Base-by-base conservation (phyloP, 2,113 vertebrate genomes). In the Dicerorhinus sumatrensis region DNA sequence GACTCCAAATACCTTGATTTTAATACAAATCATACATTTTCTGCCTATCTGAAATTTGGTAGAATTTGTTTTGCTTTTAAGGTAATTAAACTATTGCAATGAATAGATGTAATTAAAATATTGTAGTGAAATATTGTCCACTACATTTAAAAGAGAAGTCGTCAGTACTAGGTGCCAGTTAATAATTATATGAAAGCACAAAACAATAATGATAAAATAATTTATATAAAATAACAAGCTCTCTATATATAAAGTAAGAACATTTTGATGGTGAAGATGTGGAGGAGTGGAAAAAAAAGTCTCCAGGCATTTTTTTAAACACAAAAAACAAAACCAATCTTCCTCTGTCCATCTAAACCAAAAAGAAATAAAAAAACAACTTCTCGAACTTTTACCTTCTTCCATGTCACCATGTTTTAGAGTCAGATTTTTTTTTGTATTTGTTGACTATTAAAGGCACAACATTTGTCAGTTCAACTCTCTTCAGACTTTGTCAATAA, bases 281-380 rank as follows among this genome's bases (percentile, higher is more conserved):
- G 20, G 29, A 85, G 21, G 3, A 70, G 36, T 72, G 56, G 29
- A 23, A 31, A 58, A 46, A 60, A 51, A 62, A 14, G 21, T 48
- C 56, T 81, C 25, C 60, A 85, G 33, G 2, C 29, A 62, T 73
- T 89, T 90, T 54, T 73, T 33, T 33, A 14, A 95, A 87, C 90
- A 56, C 16, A 11, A 82, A 70, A 96, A 46, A 31, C 8, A 31
- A 73, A 93, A 83, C 17, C 20, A 94, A 62, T 86, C 27, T 86
- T 69, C 33, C 17, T 63, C 9, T 4, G 77, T 21, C 3, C 36
- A 81, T 72, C 25, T 39, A 81, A 94, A 77, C 21, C 63, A 81
- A 94, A 92, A 46, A 72, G 90, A 75, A n/a, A n/a, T n/a, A n/a
- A 13, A 79, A 70, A 92, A 94, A 33, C 7, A 90, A 21, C 39